Evolutionary conservation across 2,888 invertebrate species (phyloP).

Genomic region (Eurois occulta): DNA sequence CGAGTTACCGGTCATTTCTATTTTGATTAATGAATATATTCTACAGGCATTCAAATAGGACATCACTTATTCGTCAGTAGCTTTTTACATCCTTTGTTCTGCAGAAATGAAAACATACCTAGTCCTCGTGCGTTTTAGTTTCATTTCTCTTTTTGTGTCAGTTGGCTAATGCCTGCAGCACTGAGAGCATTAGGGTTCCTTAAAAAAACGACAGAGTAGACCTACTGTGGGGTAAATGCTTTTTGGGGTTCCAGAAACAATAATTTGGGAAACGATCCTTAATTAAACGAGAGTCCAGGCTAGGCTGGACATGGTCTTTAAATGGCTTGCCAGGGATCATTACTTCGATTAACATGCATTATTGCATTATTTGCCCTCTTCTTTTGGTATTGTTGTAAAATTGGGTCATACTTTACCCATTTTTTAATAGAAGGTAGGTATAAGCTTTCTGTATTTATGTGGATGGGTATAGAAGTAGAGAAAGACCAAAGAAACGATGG

Average conservation of each 20-base stretch:
- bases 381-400: background rate
- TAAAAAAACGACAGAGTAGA: conserved; percentile 22
- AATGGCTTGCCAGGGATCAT: background rate
- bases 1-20: background rate
- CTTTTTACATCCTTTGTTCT: conserved; percentile 13
- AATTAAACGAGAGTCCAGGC: background rate
- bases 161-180: conserved; percentile 30
- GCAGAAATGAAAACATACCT: background rate
- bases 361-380: background rate
- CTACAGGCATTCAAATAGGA: background rate
- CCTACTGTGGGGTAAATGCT: background rate
- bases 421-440: too few relatives aligned
- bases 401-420: background rate
- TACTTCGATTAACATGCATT: background rate
- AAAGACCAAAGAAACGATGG: too few relatives aligned
- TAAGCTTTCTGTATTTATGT: too few relatives aligned
- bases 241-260: conserved; percentile 12
- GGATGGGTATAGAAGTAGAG: too few relatives aligned
- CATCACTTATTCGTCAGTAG: background rate
- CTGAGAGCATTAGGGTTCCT: conserved; percentile 36
- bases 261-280: conserved; percentile 3
- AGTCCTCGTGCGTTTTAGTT: conserved; percentile 11
- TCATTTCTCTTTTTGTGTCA: conserved; percentile 33
- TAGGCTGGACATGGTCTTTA: background rate
- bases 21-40: background rate